Conservation (phyloP, 64 coral and sea anemone species). For the Stichodactyla helianthus region DNA sequence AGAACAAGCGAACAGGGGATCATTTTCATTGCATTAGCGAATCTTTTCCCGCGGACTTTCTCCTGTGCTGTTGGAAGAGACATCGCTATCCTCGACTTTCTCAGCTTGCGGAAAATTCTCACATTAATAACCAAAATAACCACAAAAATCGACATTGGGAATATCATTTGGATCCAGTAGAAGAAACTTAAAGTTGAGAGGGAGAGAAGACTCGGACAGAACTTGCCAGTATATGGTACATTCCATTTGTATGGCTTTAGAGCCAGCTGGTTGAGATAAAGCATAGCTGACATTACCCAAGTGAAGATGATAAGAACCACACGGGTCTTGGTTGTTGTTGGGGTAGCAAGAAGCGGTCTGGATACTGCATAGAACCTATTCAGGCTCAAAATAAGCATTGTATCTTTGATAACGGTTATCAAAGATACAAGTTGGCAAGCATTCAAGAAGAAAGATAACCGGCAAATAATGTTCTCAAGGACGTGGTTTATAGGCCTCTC, state of each 20-base stretch:
- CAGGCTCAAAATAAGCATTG: not conserved
- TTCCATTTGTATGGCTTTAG: not conserved
- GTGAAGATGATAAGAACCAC: not conserved
- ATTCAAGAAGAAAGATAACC: not conserved
- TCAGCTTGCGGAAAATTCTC: not conserved
- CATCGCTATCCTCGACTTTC: not conserved
- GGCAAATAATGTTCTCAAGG: not conserved
- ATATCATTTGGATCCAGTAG: not conserved
- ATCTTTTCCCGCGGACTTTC: not conserved
- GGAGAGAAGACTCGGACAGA: not conserved
- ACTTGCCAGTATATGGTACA: not conserved
- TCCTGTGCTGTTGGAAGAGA: not conserved
- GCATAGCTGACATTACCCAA: not conserved
- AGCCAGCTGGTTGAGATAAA: not conserved
- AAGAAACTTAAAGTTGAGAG: not conserved
- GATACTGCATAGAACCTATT: not conserved
- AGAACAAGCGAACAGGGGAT: not conserved
- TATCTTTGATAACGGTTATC: no score
- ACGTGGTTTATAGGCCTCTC: not conserved
- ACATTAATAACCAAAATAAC: not conserved
- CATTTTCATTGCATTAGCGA: not conserved
- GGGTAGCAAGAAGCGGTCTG: not conserved
- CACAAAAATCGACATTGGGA: not conserved
- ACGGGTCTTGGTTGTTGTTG: not conserved
- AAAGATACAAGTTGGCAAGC: not conserved